These are phyloP conservation scores for Gadus macrocephalus DNA, from an alignment of 2,113 vertebrate species.

Conservation along the genomic window DNA sequence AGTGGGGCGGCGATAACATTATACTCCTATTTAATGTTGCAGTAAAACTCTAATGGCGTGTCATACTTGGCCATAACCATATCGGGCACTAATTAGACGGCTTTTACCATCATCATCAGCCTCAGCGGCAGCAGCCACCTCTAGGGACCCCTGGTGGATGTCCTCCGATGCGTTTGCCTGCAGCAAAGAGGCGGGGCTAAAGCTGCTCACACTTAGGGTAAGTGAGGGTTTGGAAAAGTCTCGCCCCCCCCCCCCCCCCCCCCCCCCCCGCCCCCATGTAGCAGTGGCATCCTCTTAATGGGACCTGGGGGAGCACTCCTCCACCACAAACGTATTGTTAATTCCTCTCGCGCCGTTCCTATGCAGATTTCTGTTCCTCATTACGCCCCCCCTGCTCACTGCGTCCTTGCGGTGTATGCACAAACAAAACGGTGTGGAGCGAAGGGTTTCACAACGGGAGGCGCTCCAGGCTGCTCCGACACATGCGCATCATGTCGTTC, in stretches of 20 bases:
- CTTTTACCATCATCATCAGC: conserved; percentile 7
- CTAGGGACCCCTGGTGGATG: conserved; percentile 49
- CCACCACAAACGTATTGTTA: too few relatives aligned
- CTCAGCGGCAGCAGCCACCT: conserved; percentile 33
- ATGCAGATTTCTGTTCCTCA: too few relatives aligned
- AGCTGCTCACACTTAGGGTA: too few relatives aligned
- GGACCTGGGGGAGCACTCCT: too few relatives aligned
- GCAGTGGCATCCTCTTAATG: neutral
- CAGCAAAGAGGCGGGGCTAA: conserved; percentile 10
- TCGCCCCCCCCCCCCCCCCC: conserved; percentile 30
- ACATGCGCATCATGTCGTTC: too few relatives aligned
- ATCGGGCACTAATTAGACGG: conserved; percentile 54
- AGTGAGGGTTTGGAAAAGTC: conserved; percentile 34
- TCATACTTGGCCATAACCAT: conserved; percentile 54
- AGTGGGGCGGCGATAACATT: conserved; percentile 35
- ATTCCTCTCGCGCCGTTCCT: too few relatives aligned
- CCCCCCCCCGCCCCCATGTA: conserved; percentile 30
- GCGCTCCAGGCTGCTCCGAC: too few relatives aligned
- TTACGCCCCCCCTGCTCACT: too few relatives aligned
- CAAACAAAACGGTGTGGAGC: too few relatives aligned
- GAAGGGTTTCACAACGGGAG: too few relatives aligned
- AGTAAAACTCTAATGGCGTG: conserved; percentile 42
- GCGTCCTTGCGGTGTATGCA: too few relatives aligned
- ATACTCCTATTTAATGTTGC: conserved; percentile 45
- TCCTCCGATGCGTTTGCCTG: conserved; percentile 35